Conservation (phyloP, 2,113 vertebrate species). For the Pangasianodon gigas region DNA sequence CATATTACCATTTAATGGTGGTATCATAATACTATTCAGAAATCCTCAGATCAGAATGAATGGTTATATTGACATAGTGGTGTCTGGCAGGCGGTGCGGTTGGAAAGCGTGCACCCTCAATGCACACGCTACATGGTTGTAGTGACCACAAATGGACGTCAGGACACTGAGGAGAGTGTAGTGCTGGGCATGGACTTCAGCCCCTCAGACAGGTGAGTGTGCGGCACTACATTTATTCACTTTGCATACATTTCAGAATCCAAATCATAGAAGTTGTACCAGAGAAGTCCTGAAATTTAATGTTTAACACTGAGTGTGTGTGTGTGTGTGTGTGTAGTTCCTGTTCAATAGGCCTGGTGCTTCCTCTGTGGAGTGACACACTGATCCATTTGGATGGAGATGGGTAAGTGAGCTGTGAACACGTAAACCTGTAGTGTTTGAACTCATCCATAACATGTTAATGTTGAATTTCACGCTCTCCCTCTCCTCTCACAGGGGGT, state of each 20-base stretch:
- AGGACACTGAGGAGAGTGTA: slow-evolving; percentile 96
- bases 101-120: slow-evolving; percentile 92
- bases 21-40: neutral
- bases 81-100: slow-evolving; percentile 83
- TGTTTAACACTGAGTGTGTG: neutral
- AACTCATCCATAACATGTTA: neutral
- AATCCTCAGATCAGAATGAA: neutral
- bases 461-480: neutral
- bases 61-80: neutral
- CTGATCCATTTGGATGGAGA: slow-evolving; percentile 97
- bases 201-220: slow-evolving; percentile 86
- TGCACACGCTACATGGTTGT: slow-evolving; percentile 97
- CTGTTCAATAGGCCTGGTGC: slow-evolving; percentile 92
- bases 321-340: slow-evolving; percentile 40
- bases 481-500: slow-evolving; percentile 74
- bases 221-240: neutral
- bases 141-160: slow-evolving; percentile 94
- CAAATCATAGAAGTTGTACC: neutral
- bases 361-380: slow-evolving; percentile 97
- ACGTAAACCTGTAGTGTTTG: neutral
- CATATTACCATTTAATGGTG: neutral
- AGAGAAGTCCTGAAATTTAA: neutral
- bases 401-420: slow-evolving; percentile 78
- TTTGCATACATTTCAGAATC: neutral
- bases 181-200: slow-evolving; percentile 96